Evolutionary conservation across 2,113 vertebrate species (phyloP), one percentile per base, ranked within the genome.

Genomic region (Catagonus wagneri): DNA sequence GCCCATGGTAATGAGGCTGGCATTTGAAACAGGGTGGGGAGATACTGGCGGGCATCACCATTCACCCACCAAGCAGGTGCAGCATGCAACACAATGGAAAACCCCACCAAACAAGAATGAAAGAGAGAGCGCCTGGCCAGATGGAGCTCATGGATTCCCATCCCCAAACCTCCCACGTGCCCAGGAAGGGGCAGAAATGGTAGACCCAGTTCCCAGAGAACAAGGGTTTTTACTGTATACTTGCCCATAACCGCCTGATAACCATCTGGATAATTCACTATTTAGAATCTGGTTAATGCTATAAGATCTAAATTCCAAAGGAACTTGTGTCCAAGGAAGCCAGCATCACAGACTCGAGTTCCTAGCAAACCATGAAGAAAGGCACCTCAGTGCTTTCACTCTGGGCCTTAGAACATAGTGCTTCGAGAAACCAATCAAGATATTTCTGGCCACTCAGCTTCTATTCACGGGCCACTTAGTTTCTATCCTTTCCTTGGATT

Each of bases 1-100:
- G 58, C 81, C 88, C 81, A 80, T 60, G 27, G 27, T 84, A 72
- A 97, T 61, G 78, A 96, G 23, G 11, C 14, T 93, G 85, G 74
- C 86, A 97, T 97, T 91, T 95, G 68, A 76, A 79, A 54, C 9
- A 60, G 89, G 69, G 50, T 58, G 34, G 78, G 65, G 54, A 74
- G n/a, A 75, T 27, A 0, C 39, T 96, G 95, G 91, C 78, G 93
- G 54, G 54, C 63, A 89, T n/a, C 19, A 29, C 25, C 15, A 6
- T 74, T 89, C 91, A 91, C 83, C 95, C 94, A 96, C 93, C 25
- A 75, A 91, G 36, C 95, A 97, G 93, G 90, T 97, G 75, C 83
- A 93, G 7, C 39, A 90, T 63, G 34, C 27, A 96, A 94, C 36
- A 74, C 16, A 80, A 81, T n/a, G 71, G 95, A 95, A 96, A 97